Evolutionary conservation across 2,797 vertebrate species (phyloP), one percentile per base, ranked within the genome.

Genomic region (Gadopsis marmoratus): DNA sequence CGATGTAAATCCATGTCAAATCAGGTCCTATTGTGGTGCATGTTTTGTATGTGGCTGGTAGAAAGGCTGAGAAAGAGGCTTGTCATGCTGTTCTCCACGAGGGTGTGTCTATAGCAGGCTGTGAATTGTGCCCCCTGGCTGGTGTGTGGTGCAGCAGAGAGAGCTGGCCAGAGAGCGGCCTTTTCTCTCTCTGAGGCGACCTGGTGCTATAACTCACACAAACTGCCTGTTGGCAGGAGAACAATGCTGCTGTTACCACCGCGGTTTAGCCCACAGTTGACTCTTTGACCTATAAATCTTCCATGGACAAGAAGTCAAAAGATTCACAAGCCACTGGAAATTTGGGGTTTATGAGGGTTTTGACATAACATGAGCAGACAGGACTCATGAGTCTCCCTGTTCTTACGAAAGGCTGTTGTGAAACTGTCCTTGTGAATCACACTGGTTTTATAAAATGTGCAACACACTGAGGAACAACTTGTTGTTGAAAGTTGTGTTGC

Each of bases 51-150:
- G 80, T 23, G 78, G 78, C 70, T 11, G 21, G 59, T 83, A 4
- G 14, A 86, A 80, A 67, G 85, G 86, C 65, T 56, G 75, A 85
- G 78, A 82, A 84, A 90, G 82, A 84, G 72, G 74, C 76, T 82
- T 85, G 84, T 88, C 85, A 83, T 75, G 78, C 86, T 79, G 78
- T 68, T 88, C 69, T 85, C 61, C 62, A 63, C 23, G 62, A 86
- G 67, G 75, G 76, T 82, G 82, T 85, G 81, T 88, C 83, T 85
- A 71, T 78, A 76, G 78, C 73, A 63, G 85, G 55, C 79, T 85
- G 86, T 91, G 89, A 91, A 91, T 91, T 88, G 87, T 91, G 86
- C 81, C 86, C 86, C 81, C 83, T 78, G 85, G 92, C 80, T 84
- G 76, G 71, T 56, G 70, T 90, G 68, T 59, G 72, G 54, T 75